Evolutionary conservation across 2,797 vertebrate genomes (phyloP).

Genomic region (Ptychadena robeensis): DNA sequence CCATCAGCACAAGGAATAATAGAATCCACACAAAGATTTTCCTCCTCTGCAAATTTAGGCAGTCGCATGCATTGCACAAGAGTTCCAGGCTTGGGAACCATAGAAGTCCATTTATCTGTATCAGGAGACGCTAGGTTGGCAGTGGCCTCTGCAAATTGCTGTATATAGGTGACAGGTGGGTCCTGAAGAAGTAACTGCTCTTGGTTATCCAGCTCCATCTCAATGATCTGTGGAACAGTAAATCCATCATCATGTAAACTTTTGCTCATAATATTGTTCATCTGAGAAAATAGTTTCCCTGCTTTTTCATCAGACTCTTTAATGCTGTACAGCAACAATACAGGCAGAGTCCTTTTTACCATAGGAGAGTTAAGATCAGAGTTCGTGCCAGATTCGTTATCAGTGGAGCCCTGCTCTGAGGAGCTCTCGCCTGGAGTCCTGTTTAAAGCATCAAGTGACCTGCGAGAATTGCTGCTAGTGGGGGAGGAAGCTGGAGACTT

Average conservation of each 20-base stretch:
- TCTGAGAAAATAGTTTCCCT: conserved; percentile 95
- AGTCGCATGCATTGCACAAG: conserved; percentile 94
- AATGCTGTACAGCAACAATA: conserved; percentile 95
- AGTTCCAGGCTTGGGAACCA: conserved; percentile 91
- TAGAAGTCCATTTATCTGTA: conserved; percentile 92
- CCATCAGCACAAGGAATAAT: conserved; percentile 97
- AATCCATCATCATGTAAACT: conserved; percentile 97
- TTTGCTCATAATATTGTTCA: conserved; percentile 98
- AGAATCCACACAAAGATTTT: conserved; percentile 94
- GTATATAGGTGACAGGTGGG: conserved; percentile 96
- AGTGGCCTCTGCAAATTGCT: conserved; percentile 96
- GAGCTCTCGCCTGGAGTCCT: conserved; percentile 91
- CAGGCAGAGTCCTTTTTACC: conserved; percentile 91
- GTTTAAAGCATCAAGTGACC: conserved; percentile 86
- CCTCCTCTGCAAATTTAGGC: conserved; percentile 94
- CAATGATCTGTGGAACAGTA: conserved; percentile 97
- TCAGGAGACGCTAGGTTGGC: conserved; percentile 86
- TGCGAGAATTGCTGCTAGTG: conserved; percentile 81
- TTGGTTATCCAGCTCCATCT: conserved; percentile 97
- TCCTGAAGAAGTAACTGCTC: conserved; percentile 97
- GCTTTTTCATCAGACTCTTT: conserved; percentile 96
- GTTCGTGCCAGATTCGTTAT: conserved; percentile 91
- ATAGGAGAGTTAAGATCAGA: conserved; percentile 88
- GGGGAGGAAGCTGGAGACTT: conserved; percentile 88
- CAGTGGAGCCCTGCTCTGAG: conserved; percentile 90